Evolutionary conservation across 2,113 vertebrate genomes (phyloP), one percentile per base, ranked within the genome.

Genomic region (Limanda limanda): DNA sequence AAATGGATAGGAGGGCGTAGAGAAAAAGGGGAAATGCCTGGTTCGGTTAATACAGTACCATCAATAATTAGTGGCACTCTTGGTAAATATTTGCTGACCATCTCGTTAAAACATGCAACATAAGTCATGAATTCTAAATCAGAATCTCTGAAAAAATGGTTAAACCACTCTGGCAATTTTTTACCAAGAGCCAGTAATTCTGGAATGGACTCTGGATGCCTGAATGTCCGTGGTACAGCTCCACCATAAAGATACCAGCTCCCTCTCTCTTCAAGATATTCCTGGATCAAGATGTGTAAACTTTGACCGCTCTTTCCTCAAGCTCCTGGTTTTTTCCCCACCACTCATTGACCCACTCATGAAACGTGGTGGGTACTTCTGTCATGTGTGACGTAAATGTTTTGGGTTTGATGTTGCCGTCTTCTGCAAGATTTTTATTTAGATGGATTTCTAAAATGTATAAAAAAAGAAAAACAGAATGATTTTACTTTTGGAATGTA

Each of bases 401-500:
- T 87, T 77, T 89, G 60, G 27, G 63, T 91, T 86, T 80, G 71
- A 78, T 87, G 68, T 86, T 62, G 74, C 78, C 23, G 74, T 84
- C 76, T 52, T 80, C 62, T 77, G 74, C 81, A 79, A 73, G 27
- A 70, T 66, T 78, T 72, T 79, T 72, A 23, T 68, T 85, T 88
- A 73, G 20, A 67, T 24, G 54, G 79, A 74, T 84, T 88, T 88
- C 66, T 83, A 91, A 89, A 85, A 84, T 90, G 79, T 91, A 69
- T 68, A 69, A 48, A 20, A 63, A 74, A 57, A 78, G 78, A 76
- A 1, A 76, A 70, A 69, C 9, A 68, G 47, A 90, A 87, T 82
- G 68, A 82, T 74, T 90, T 91, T 83, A 72, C 65, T 82, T 88
- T 93, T 88, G 90, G 90, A 94, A 94, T 93, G 93, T 94, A 90